A percentile compares a stretch with the other conserved stretches of the same genome.
Conservation (phyloP, 2,113 vertebrate genomes). For the Rhinoptilus africanus region DNA sequence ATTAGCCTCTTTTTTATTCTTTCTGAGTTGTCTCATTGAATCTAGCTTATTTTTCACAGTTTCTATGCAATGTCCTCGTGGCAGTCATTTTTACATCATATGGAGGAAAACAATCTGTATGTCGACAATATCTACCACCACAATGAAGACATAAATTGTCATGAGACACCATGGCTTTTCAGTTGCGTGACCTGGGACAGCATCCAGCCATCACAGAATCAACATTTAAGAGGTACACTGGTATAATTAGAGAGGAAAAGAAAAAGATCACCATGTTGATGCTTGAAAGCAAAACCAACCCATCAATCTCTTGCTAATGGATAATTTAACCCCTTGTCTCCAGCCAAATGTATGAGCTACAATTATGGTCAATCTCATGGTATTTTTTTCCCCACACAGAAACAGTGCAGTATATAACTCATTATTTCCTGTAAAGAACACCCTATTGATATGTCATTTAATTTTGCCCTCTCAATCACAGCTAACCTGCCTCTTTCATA, state of each 20-base stretch:
- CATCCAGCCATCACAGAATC: not conserved
- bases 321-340: not conserved
- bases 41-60: not conserved
- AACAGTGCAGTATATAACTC: not conserved
- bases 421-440: not conserved
- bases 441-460: not conserved
- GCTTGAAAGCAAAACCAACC: not conserved
- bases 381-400: not conserved
- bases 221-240: not conserved
- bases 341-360: not conserved
- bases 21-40: not conserved
- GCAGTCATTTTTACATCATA: not conserved
- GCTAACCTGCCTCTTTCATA: not conserved
- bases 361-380: not conserved
- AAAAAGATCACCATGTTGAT: not conserved
- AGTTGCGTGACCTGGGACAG: not conserved
- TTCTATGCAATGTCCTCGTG: not conserved
- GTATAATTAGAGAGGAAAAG: not conserved
- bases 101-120: not conserved
- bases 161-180: not conserved
- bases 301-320: not conserved
- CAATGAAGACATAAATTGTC: not conserved
- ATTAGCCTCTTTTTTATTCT: not conserved
- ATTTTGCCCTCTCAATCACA: not conserved
- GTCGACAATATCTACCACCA: not conserved